Base-by-base conservation (phyloP, 2,113 vertebrate genomes). In the Dicentrarchus labrax region DNA sequence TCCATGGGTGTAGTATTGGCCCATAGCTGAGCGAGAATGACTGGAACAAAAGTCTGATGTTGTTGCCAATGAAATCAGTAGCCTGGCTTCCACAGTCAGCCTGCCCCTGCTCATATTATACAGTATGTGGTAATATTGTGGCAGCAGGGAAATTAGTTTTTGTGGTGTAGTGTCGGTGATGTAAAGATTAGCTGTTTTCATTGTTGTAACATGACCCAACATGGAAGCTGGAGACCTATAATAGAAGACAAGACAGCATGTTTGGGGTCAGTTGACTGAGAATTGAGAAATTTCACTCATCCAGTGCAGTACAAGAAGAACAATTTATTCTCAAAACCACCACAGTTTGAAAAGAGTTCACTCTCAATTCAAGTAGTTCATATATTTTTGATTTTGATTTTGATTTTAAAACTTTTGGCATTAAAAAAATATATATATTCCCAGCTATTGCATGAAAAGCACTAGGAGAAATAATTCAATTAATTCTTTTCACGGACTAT, bases 21-120 rank as follows among this genome's bases (percentile, higher is more conserved):
- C 81, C 67, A 64, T 68, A 21, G 83, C 72, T 67, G 72, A 75
- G 79, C 3, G 76, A 85, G 86, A 80, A 76, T 77, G 78, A 72
- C 69, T 86, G 90, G 79, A 85, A 72, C 66, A 69, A 17, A 83
- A 74, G 82, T 59, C 57, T 15, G n/a, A 19, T 43, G 21, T 11
- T 24, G 62, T 22, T 90, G 91, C 91, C 91, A 93, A 82, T 86
- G 82, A 91, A 91, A 92, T 88, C 86, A 88, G 70, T 59, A 79
- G 78, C 80, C 80, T 80, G 89, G 87, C 74, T 78, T 83, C 84
- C 66, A 68, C 61, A 41, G 59, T 24, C 78, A n/a, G 73, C 36
- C 78, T 65, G 82, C 79, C 41, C 57, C 80, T 12, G 62, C 82
- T 88, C 78, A 59, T 60, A 80, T 86, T 80, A 79, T 87, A 72